These are phyloP conservation scores for Apaloderma vittatum DNA, from an alignment of 2,113 vertebrate species.

Conservation along the genomic window DNA sequence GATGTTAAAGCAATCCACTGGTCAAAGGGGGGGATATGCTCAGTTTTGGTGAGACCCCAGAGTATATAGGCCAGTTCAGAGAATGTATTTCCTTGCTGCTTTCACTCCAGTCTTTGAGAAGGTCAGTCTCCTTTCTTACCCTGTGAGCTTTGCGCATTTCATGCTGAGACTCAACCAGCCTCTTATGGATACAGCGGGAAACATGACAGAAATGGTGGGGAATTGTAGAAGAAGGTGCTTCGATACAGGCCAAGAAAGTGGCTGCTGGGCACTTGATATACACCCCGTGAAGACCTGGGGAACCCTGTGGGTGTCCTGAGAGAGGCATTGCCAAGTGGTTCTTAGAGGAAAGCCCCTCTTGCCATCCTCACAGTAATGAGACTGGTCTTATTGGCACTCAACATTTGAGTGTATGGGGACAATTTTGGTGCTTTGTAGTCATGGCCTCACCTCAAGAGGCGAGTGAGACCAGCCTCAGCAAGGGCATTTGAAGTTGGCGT, in stretches of 20 bases:
- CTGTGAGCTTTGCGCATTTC: not conserved
- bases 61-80: not conserved
- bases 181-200: not conserved
- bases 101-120: not conserved
- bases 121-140: not conserved
- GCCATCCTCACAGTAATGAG: not conserved
- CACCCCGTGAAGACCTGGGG: not conserved
- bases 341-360: not conserved
- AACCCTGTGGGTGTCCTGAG: not conserved
- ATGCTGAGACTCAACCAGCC: not conserved
- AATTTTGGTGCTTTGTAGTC: not conserved
- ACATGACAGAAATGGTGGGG: not conserved
- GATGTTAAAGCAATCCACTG: not conserved
- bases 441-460: not conserved
- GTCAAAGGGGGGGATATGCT: not conserved
- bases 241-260: not conserved
- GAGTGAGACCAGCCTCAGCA: not conserved
- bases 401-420: rapidly evolving
- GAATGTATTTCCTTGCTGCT: not conserved
- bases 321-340: not conserved
- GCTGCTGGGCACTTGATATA: not conserved
- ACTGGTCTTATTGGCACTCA: not conserved
- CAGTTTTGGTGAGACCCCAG: not conserved
- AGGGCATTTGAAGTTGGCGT: not conserved
- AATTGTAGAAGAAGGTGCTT: not conserved